phyloP scores from a whole-genome alignment of 1,140 invertebrate genomes.

The Anoplophora glabripennis region DNA sequence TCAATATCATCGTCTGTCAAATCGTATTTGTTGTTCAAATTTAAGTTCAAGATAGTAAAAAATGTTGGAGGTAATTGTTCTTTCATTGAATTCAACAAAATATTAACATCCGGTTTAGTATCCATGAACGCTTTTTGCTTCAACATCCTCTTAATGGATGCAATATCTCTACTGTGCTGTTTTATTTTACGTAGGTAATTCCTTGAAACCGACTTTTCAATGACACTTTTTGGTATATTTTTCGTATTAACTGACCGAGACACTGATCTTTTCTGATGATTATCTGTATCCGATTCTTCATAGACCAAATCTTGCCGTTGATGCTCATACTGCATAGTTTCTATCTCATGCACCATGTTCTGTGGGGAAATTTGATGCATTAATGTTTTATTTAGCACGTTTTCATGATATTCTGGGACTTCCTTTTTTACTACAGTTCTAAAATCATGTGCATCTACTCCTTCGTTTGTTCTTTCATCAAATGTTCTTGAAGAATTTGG shows the following conservation, averaged over 20 bases:
- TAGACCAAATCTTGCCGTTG: neutral
- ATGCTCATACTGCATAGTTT: neutral
- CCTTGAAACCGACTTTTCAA: slow-evolving; percentile 22
- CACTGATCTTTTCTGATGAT: neutral
- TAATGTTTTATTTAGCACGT: neutral
- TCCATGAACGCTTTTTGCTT: slow-evolving; percentile 23
- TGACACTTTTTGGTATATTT: neutral
- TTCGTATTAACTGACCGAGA: neutral
- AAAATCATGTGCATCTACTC: neutral
- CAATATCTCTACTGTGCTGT: slow-evolving; percentile 41
- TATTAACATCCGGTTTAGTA: slow-evolving; percentile 25
- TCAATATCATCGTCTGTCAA: slow-evolving; percentile 37
- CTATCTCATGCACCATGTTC: neutral
- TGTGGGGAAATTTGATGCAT: too few relatives aligned
- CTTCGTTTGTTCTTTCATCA: neutral
- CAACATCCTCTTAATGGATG: slow-evolving; percentile 38
- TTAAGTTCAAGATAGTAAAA: slow-evolving; percentile 27
- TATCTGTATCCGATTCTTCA: neutral
- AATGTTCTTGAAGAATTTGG: slow-evolving; percentile 12
- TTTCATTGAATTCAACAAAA: slow-evolving; percentile 27
- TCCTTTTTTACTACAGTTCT: slow-evolving; percentile 7
- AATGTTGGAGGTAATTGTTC: slow-evolving; percentile 28
- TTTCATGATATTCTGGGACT: neutral
- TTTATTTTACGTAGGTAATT: slow-evolving; percentile 40
- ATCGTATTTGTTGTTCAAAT: slow-evolving; percentile 31